Evolutionary conservation across 2,888 invertebrate genomes (phyloP), one percentile per base, ranked within the genome.

Genomic region (Pinctada fucata): DNA sequence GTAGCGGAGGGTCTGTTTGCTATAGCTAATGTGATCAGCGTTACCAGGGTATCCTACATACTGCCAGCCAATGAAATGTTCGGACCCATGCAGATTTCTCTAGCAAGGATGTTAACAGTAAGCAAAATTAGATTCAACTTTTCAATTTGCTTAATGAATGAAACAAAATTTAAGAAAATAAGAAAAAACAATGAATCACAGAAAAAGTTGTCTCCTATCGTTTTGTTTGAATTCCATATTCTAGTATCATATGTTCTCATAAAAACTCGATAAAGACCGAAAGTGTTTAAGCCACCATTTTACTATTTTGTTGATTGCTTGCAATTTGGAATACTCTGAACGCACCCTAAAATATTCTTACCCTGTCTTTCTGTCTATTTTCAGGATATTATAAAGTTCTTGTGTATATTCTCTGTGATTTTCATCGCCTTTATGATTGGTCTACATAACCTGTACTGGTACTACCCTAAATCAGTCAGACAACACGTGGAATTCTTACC

Each of bases 1-100:
- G 76, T 90, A 5, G 84, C 86, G 2, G 91, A 91, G 76, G 87
- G 86, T 3, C 74, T 86, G 52, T 90, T 90, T 80, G 90, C 90
- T 13, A 82, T 90, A 47, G 90, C 89, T 3, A 90, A 90, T 82
- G 87, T 90, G 31, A 85, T 90, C 76, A 90, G 90, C 79, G 89
- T 90, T 75, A 83, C 88, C 10, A 78, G 90, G 4, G 84, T 90
- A 3, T 90, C 88, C 31, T 89, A 88, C 76, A 83, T 90, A 3
- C 80, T 91, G n/a, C 89, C 90, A 8, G 88, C 89, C 74, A 90
- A 88, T 83, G 89, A 90, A 79, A 83, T 87, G 31, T 87, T 90
- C 69, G 91, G 91, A 67, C 91, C 91, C 16, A 88, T 90, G 87
- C 89, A 90, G 78, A 90, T 90, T 49, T 88, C 90, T 0, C 83